Percentiles rank a stretch among this genome's conserved stretches.
Conservation (phyloP, 1,140 invertebrate species). For the Bursaphelenchus mucronatus region DNA sequence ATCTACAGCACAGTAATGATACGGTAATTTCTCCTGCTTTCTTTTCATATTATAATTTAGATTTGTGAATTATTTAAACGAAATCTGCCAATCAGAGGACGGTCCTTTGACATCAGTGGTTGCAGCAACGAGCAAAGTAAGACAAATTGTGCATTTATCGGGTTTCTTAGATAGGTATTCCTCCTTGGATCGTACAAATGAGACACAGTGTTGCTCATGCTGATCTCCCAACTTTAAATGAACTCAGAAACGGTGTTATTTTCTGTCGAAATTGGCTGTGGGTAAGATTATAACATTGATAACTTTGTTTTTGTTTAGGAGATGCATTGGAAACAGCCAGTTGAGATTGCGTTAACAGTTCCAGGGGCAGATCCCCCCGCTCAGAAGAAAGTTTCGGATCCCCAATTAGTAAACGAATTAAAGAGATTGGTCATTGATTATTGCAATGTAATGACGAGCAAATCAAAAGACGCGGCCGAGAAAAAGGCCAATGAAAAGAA, state of each 20-base stretch:
- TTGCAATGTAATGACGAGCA: not conserved
- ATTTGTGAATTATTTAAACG: constrained; percentile 36
- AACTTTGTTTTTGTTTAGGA: too few relatives aligned
- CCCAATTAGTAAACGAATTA: constrained; percentile 15
- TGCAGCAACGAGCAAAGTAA: not conserved
- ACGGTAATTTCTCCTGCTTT: constrained; percentile 3
- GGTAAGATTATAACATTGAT: constrained; percentile 3
- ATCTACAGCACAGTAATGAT: constrained; percentile 33
- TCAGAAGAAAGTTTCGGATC: constrained; percentile 1
- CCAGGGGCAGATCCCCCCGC: not conserved
- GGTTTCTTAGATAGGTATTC: constrained; percentile 28
- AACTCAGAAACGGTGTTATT: constrained; percentile 23
- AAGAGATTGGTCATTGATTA: constrained; percentile 20
- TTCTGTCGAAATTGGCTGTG: constrained; percentile 34
- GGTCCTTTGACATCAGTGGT: not conserved
- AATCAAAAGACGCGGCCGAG: too few relatives aligned
- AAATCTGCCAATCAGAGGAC: constrained; percentile 28
- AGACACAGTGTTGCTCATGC: constrained; percentile 28
- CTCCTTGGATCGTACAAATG: constrained; percentile 25
- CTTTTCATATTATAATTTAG: not conserved
- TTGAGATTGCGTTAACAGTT: too few relatives aligned
- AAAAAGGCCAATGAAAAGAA: too few relatives aligned
- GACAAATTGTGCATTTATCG: constrained; percentile 5
- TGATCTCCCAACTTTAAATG: constrained; percentile 24
- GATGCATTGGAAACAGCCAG: too few relatives aligned